Conservation (phyloP, 2,888 invertebrate genomes). For the Agrochola circellaris region DNA sequence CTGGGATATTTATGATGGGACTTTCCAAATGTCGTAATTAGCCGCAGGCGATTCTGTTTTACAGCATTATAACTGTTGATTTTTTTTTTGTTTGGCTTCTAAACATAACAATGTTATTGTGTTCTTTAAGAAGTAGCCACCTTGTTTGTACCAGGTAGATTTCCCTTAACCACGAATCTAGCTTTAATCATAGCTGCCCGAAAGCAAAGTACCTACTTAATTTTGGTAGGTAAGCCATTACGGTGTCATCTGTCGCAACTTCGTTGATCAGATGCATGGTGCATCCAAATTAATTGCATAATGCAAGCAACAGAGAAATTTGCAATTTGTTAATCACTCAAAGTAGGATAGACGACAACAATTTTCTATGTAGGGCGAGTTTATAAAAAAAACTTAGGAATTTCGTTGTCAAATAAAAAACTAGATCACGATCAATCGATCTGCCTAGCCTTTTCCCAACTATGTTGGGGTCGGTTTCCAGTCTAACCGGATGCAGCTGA, state of each 20-base stretch:
- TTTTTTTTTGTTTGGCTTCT: not conserved
- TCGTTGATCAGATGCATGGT: not conserved
- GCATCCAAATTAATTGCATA: no score
- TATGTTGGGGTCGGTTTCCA: no score
- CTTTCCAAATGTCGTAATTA: constrained; percentile 29
- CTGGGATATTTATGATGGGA: constrained; percentile 18
- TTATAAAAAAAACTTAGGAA: not conserved
- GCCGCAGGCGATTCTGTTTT: constrained; percentile 15
- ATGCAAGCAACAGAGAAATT: not conserved
- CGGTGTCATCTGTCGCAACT: not conserved
- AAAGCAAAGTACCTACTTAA: not conserved
- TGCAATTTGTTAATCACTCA: not conserved
- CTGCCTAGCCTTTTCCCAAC: no score
- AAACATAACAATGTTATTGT: not conserved
- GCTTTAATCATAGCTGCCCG: not conserved
- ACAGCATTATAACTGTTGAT: no score
- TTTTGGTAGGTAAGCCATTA: not conserved
- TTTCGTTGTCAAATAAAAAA: not conserved
- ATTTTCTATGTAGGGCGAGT: not conserved
- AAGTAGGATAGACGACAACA: not conserved
- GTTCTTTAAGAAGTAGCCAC: not conserved
- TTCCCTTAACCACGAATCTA: not conserved
- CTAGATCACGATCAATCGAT: not conserved
- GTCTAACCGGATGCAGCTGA: no score
- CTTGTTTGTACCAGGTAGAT: not conserved